Evolutionary conservation across 2,113 vertebrate genomes (phyloP).

Genomic region (Triplophysa dalaica): DNA sequence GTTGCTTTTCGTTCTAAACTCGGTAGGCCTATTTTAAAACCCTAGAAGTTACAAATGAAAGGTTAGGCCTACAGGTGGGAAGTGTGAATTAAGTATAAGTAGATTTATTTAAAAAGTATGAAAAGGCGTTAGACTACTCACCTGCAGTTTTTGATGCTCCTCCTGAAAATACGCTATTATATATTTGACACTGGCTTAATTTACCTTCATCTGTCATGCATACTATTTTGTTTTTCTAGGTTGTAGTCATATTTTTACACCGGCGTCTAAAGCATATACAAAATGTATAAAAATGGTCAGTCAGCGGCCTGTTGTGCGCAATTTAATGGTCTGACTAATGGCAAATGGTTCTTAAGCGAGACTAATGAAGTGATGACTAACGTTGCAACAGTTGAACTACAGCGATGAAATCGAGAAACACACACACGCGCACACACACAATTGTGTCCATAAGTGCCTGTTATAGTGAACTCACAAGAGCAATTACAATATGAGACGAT

Average conservation of each 20-base stretch:
- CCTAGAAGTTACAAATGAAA: no score
- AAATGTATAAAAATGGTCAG: slow-evolving; percentile 27
- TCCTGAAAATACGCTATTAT: background rate
- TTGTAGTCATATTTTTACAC: background rate
- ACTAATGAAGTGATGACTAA: slow-evolving; percentile 51
- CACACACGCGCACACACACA: slow-evolving; percentile 26
- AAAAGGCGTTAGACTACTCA: background rate
- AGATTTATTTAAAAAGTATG: no score
- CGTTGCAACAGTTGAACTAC: slow-evolving; percentile 37
- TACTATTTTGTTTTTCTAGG: background rate
- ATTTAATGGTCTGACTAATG: slow-evolving; percentile 40
- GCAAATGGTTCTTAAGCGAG: slow-evolving; percentile 36
- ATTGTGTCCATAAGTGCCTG: background rate
- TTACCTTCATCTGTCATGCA: slow-evolving; percentile 2
- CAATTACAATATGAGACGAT: background rate
- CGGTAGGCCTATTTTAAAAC: no score
- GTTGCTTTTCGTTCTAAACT: background rate
- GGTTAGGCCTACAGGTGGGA: no score
- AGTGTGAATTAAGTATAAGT: no score
- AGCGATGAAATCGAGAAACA: slow-evolving; percentile 19
- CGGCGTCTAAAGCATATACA: background rate
- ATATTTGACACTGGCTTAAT: background rate
- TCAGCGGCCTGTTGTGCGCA: slow-evolving; percentile 26
- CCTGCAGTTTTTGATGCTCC: background rate
- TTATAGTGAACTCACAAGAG: background rate